phyloP scores from a whole-genome alignment of 2,888 invertebrate genomes.

The Cheilosia pagana region DNA sequence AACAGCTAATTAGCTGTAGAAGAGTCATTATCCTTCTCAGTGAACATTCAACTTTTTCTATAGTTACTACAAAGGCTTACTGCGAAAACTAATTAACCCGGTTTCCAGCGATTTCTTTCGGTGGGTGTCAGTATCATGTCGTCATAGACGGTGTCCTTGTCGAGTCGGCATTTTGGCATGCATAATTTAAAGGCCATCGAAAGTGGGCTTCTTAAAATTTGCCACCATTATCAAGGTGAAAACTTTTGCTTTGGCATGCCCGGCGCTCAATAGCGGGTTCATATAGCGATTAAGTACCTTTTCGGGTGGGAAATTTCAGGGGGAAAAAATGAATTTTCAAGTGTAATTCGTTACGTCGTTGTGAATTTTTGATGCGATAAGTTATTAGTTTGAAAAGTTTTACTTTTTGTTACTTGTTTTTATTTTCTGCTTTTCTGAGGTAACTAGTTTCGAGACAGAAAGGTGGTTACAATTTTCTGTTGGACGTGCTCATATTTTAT shows the following conservation, averaged over 20 bases:
- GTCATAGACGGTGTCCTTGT: conserved; percentile 12
- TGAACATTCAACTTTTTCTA: conserved; percentile 22
- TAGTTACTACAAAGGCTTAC: conserved; percentile 25
- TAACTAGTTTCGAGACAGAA: too few species aligned
- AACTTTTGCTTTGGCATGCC: not conserved
- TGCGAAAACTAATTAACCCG: conserved; percentile 59
- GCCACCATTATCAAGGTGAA: not conserved
- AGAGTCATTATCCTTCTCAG: conserved; percentile 54
- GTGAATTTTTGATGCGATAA: too few species aligned
- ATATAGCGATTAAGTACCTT: not conserved
- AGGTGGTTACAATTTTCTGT: too few species aligned
- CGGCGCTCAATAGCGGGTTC: not conserved
- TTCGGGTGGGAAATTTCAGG: not conserved
- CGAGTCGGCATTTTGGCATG: not conserved
- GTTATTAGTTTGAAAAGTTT: too few species aligned
- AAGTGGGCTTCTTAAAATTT: not conserved
- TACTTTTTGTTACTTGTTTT: too few species aligned
- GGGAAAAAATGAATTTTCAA: conserved; percentile 22
- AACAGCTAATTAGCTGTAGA: conserved; percentile 51
- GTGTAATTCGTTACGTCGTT: too few species aligned
- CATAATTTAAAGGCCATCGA: conserved; percentile 25
- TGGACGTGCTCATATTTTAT: too few species aligned
- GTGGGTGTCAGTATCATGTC: not conserved
- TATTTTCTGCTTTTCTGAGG: too few species aligned
- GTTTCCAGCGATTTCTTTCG: conserved; percentile 21